A percentile compares a stretch with the other conserved stretches of the same genome.
phyloP scores from a whole-genome alignment of 1,140 invertebrate species.

The Zaprionus nigranus region DNA sequence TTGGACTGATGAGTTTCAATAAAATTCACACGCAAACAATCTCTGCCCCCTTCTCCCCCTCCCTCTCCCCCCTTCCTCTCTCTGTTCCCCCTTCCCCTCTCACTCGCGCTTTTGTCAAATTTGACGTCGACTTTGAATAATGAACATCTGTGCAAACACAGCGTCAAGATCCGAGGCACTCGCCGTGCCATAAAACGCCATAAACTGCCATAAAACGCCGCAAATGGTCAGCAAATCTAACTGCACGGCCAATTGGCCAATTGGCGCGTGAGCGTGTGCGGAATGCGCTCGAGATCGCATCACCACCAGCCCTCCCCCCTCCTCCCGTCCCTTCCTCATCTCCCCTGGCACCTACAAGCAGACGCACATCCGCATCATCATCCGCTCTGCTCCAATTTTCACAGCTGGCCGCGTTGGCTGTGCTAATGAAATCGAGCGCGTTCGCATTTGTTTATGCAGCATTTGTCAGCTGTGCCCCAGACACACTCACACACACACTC shows the following conservation, averaged over 20 bases:
- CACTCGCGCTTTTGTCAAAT: constrained; percentile 8
- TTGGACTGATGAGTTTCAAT: constrained; percentile 31
- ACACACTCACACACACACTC: constrained; percentile 4
- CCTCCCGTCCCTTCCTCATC: neutral
- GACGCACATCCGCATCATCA: constrained; percentile 40
- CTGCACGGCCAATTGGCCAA: constrained; percentile 49
- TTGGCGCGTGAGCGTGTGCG: constrained; percentile 55
- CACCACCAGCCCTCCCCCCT: constrained; percentile 12
- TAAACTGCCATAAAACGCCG: constrained; percentile 22
- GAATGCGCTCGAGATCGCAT: constrained; percentile 49
- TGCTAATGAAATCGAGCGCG: constrained; percentile 79
- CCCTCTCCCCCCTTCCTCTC: no score
- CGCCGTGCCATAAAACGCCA: constrained; percentile 47
- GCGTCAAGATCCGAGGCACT: constrained; percentile 33
- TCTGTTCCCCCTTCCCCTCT: neutral
- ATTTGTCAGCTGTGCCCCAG: constrained; percentile 63
- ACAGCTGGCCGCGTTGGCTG: constrained; percentile 53
- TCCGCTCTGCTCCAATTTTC: constrained; percentile 58
- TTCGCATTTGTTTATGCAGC: constrained; percentile 74
- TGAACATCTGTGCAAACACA: constrained; percentile 83
- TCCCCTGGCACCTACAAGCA: neutral
- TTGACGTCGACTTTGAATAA: constrained; percentile 48
- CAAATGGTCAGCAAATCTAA: constrained; percentile 24
- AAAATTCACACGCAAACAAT: constrained; percentile 51
- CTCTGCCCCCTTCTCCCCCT: neutral